Percentiles rank a stretch among this genome's conserved stretches.
phyloP scores from a whole-genome alignment of 2,888 invertebrate species.

The Dryobotodes eremita region DNA sequence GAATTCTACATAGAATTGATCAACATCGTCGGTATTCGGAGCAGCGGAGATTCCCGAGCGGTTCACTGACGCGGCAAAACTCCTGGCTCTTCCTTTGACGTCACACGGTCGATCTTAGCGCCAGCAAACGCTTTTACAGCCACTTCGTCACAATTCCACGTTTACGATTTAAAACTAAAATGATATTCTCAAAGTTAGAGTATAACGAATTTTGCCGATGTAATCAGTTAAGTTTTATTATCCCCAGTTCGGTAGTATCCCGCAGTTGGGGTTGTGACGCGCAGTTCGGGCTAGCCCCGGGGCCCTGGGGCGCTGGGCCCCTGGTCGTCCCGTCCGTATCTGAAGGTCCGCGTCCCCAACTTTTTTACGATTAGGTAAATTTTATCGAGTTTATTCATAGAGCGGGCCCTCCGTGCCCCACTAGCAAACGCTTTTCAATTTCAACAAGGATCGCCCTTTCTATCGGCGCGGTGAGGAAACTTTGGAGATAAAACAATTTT shows the following conservation, averaged over 20 bases:
- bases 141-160: slow-evolving; percentile 45
- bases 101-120: slow-evolving; percentile 17
- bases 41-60: slow-evolving; percentile 33
- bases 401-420: slow-evolving; percentile 71
- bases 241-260: slow-evolving; percentile 55
- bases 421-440: slow-evolving; percentile 82
- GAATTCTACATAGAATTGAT: slow-evolving; percentile 59
- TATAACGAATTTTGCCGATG: slow-evolving; percentile 60
- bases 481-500: slow-evolving; percentile 83
- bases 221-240: slow-evolving; percentile 64
- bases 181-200: slow-evolving; percentile 54
- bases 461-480: slow-evolving; percentile 75
- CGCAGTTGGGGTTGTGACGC: slow-evolving; percentile 27
- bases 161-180: slow-evolving; percentile 62
- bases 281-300: background rate
- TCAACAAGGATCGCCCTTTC: slow-evolving; percentile 81
- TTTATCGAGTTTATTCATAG: slow-evolving; percentile 86
- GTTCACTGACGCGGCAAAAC: slow-evolving; percentile 41
- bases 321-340: slow-evolving; percentile 46
- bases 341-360: slow-evolving; percentile 71
- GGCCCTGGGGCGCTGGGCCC: slow-evolving; percentile 29
- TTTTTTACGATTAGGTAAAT: slow-evolving; percentile 84
- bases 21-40: slow-evolving; percentile 44
- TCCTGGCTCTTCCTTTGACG: slow-evolving; percentile 24
- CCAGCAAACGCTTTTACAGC: slow-evolving; percentile 42